These are phyloP conservation scores for Ptychobarbus kaznakovi DNA, from an alignment of 2,797 vertebrate species.

Conservation along the genomic window DNA sequence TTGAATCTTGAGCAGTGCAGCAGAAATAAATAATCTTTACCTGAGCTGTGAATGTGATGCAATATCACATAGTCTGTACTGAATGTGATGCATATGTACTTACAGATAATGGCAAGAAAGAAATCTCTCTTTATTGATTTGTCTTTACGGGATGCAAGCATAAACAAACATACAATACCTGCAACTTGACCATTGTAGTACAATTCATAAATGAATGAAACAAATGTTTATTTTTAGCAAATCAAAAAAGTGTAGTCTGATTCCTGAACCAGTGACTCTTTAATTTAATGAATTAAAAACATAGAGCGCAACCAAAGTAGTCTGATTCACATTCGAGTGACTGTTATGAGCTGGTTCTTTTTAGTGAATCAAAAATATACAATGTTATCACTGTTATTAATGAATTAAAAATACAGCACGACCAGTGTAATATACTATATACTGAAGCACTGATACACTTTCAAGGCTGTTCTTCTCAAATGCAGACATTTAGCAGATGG, in stretches of 20 bases:
- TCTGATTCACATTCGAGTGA: not conserved
- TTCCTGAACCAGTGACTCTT: not conserved
- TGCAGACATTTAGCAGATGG: not conserved
- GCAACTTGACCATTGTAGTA: not conserved
- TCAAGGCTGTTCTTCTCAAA: conserved; percentile 2
- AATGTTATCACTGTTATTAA: not conserved
- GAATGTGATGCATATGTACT: not conserved
- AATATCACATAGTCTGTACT: not conserved
- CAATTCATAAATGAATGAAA: not conserved
- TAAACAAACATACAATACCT: not conserved
- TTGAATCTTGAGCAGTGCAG: not conserved
- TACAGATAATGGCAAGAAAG: not conserved
- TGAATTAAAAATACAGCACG: not conserved
- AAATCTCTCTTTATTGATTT: not conserved
- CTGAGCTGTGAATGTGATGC: not conserved
- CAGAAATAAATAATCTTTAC: not conserved
- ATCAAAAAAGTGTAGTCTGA: not conserved
- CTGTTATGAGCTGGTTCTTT: not conserved
- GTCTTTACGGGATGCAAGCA: not conserved
- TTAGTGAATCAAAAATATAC: not conserved
- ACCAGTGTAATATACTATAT: not conserved
- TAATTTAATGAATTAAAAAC: not conserved
- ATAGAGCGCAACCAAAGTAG: not conserved
- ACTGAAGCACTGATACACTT: not conserved
- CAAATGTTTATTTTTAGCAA: not conserved